Base-by-base conservation (phyloP, 2,797 vertebrate genomes). In the Pangasius larnaudii region DNA sequence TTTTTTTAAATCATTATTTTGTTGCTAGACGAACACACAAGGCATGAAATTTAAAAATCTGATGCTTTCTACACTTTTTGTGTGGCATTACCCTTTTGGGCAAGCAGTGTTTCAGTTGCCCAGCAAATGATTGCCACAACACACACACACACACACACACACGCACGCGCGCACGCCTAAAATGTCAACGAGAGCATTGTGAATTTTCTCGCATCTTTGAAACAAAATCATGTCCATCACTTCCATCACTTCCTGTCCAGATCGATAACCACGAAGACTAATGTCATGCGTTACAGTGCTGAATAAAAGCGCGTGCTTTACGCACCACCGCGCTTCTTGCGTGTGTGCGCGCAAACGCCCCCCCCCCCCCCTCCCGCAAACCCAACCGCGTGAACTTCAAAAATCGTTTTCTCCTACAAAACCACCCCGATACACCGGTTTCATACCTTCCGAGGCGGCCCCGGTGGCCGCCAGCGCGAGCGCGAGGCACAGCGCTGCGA, bases 401-500 rank as follows among this genome's bases (percentile, higher is more conserved):
- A 24, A 30, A 8, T 2, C 46, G 5, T 53, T n/a, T 30, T 30
- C 46, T 24, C 6, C 46, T n/a, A n/a, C 10, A 77, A 22, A 56
- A 14, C 33, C 33, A 1, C 0, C 2, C 59, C 56, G 79, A 1
- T 33, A 33, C n/a, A 33, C 30, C 18, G 18, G 7, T 1, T 59
- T 65, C 69, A 16, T 58, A 85, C 84, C 84, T 56, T 85, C 84
- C 33, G 51, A 1, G 7, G 33, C 13, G 49, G 51, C 67, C 36
- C 69, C 18, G n/a, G 84, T 56, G 24, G 56, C 30, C 84, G 84
- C 65, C 67, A 85, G 36, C 9, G 53, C 36, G 51, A 85, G 53
- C 53, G 84, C 84, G 53, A 85, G 84, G 22, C 84, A 85, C 53
- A 85, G 84, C 24, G 27, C 69, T 9, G 69, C 5, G 69, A 59